Percentiles rank a stretch among this genome's conserved stretches.
Evolutionary conservation across 2,888 invertebrate species (phyloP).

Genomic region (Dynastes grantii): DNA sequence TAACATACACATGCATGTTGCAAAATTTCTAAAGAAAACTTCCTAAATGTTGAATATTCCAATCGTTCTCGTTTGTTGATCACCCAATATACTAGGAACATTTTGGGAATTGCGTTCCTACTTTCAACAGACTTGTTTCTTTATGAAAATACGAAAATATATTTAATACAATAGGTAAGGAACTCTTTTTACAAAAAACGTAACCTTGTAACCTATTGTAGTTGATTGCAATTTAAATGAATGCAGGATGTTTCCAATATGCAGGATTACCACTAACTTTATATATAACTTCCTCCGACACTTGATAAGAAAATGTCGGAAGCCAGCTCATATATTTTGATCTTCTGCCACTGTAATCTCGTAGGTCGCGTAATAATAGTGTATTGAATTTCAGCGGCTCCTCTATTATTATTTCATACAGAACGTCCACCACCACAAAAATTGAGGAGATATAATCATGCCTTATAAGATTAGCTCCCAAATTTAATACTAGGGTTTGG

Average conservation of each 20-base stretch:
- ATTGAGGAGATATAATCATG: background rate
- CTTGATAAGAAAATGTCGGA: slow-evolving; percentile 42
- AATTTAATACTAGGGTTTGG: background rate
- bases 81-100: no score
- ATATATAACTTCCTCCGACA: slow-evolving; percentile 40
- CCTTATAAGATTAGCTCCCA: background rate
- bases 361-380: slow-evolving; percentile 39
- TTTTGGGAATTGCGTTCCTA: no score
- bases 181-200: no score
- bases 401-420: background rate
- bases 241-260: slow-evolving; percentile 37
- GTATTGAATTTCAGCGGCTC: slow-evolving; percentile 22
- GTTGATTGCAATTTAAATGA: slow-evolving; percentile 35
- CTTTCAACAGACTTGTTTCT: background rate
- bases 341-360: slow-evolving; percentile 23
- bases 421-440: background rate
- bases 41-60: no score
- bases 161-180: no score
- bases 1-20: no score
- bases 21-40: no score
- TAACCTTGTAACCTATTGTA: background rate
- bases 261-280: slow-evolving; percentile 34
- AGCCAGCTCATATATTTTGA: slow-evolving; percentile 34
- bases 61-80: no score
- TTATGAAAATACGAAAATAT: background rate